phyloP scores from a whole-genome alignment of 2,888 invertebrate genomes.

The Acleris holmiana region DNA sequence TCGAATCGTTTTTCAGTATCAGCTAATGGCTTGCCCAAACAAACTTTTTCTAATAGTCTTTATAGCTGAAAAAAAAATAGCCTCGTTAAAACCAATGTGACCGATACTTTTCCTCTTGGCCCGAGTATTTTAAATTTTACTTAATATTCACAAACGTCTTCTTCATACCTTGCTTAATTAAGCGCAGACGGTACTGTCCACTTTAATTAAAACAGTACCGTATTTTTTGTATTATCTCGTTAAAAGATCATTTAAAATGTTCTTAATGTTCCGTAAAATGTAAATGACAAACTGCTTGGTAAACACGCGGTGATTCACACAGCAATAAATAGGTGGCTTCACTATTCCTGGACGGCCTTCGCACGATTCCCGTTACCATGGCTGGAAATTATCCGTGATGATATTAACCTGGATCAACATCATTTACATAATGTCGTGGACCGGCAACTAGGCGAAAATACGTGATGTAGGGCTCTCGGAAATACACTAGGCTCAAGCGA shows the following conservation, averaged over 20 bases:
- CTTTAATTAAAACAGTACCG: background rate
- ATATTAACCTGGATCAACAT: slow-evolving; percentile 63
- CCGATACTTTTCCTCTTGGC: too few relatives aligned
- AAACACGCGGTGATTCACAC: slow-evolving; percentile 65
- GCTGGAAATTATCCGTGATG: slow-evolving; percentile 67
- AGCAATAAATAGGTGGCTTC: slow-evolving; percentile 64
- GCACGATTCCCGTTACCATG: slow-evolving; percentile 72
- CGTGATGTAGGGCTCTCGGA: slow-evolving; percentile 13
- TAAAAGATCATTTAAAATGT: slow-evolving; percentile 4
- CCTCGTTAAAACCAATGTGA: background rate
- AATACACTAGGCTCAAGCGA: slow-evolving; percentile 21
- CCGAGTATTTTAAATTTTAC: too few relatives aligned
- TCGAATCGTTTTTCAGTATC: slow-evolving; percentile 12
- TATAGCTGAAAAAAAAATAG: background rate
- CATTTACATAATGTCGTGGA: slow-evolving; percentile 56
- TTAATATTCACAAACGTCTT: too few relatives aligned
- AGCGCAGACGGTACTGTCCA: slow-evolving; percentile 4
- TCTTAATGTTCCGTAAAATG: slow-evolving; percentile 18
- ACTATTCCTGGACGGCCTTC: slow-evolving; percentile 81
- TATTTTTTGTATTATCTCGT: slow-evolving; percentile 8
- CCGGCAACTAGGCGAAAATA: slow-evolving; percentile 30
- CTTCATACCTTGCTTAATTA: too few relatives aligned
- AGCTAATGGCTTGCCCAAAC: slow-evolving; percentile 3
- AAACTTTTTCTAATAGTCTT: slow-evolving; percentile 8
- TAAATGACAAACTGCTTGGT: slow-evolving; percentile 23